Conservation (phyloP, 2,113 vertebrate genomes). For the Mionectes macconnelli region DNA sequence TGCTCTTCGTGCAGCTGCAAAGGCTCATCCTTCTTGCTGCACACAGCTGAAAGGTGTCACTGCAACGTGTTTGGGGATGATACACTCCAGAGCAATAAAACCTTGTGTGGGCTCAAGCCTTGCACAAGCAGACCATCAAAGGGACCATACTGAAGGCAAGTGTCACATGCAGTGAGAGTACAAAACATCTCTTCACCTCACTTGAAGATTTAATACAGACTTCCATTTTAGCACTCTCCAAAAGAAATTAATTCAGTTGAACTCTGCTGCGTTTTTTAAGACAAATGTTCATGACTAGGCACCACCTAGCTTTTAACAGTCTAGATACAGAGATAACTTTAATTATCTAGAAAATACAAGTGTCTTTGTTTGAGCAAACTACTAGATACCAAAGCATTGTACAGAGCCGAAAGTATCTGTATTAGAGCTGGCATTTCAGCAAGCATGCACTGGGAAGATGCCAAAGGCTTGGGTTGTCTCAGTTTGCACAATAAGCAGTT, state of each 20-base stretch:
- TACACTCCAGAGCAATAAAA: neutral
- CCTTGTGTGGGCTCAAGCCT: neutral
- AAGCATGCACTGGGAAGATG: neutral
- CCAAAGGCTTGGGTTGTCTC: neutral
- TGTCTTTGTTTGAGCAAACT: neutral
- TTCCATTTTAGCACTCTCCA: neutral
- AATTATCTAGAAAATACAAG: neutral
- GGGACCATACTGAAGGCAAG: neutral
- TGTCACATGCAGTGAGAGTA: neutral
- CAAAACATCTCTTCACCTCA: neutral
- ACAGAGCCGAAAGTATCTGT: neutral
- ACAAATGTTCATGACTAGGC: neutral
- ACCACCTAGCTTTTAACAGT: neutral
- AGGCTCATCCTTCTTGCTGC: neutral
- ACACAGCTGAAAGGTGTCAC: neutral
- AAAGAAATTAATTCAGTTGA: neutral
- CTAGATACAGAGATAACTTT: neutral
- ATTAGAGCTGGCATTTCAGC: neutral
- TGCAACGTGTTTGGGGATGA: neutral
- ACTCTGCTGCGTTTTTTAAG: neutral
- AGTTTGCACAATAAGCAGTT: neutral
- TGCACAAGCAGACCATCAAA: neutral
- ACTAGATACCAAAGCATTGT: neutral
- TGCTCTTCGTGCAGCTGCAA: neutral
- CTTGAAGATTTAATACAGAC: neutral